Evolutionary conservation across 2,797 vertebrate species (phyloP).

Genomic region (Cirrhinus molitorella): DNA sequence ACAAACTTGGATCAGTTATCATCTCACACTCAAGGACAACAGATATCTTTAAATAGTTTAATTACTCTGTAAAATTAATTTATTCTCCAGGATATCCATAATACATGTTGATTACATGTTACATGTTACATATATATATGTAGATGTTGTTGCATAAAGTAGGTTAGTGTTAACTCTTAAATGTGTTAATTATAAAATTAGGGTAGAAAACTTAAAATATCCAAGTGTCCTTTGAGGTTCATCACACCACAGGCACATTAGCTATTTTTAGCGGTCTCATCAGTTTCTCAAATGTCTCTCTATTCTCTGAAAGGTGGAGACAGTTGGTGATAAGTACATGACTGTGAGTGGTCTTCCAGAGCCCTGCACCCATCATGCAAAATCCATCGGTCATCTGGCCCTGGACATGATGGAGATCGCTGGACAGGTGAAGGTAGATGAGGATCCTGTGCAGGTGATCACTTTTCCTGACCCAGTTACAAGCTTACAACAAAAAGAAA

Average conservation of each 20-base stretch:
- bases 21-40: neutral
- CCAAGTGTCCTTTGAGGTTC: conserved; percentile 2
- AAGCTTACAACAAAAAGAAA: neutral
- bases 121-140: neutral
- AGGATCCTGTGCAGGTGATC: conserved; percentile 92
- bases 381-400: conserved; percentile 95
- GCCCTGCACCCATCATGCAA: conserved; percentile 95
- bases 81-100: neutral
- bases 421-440: conserved; percentile 96
- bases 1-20: neutral
- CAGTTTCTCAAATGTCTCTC: conserved; percentile 16
- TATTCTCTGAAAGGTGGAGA: conserved; percentile 87
- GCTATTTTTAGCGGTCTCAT: neutral
- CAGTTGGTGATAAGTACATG: conserved; percentile 99
- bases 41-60: neutral
- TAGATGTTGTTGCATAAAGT: conserved; percentile 2
- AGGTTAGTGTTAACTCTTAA: conserved; percentile 6
- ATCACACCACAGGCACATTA: neutral
- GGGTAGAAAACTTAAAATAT: conserved; percentile 5
- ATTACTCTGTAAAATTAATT: neutral
- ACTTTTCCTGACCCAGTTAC: neutral
- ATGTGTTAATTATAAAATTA: neutral
- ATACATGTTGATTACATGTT: neutral
- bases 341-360: conserved; percentile 98
- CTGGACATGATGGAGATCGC: conserved; percentile 99